Conservation (phyloP, 2,113 vertebrate species). For the Microtus richardsoni region DNA sequence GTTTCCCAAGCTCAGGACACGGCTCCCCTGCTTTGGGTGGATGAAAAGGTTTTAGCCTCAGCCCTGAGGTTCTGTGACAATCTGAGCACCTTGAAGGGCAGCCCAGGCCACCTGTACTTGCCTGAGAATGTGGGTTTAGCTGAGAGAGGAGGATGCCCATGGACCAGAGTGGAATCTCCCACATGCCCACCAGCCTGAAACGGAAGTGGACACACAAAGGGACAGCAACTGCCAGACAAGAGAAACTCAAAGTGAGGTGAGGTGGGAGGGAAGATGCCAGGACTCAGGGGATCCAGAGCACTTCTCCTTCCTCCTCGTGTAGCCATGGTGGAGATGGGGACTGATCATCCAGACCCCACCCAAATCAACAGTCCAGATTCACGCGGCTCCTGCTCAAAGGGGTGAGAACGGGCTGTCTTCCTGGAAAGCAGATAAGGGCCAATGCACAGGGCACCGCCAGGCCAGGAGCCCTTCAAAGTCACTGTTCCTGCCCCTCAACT, state of each 20-base stretch:
- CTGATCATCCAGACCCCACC: neutral
- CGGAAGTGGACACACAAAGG: neutral
- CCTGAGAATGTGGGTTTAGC: no score
- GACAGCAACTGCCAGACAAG: neutral
- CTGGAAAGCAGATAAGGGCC: conserved; percentile 36
- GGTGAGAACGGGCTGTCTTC: neutral
- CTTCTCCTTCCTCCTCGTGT: neutral
- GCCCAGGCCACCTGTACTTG: no score
- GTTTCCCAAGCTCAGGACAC: neutral
- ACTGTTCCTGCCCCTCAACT: neutral
- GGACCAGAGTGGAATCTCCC: neutral
- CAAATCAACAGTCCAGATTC: conserved; percentile 63
- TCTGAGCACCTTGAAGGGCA: neutral
- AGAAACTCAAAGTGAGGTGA: neutral
- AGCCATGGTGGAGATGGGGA: no score
- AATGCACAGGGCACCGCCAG: neutral
- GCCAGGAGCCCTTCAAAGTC: neutral
- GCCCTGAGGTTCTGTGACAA: neutral
- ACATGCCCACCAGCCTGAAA: neutral
- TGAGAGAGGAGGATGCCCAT: neutral
- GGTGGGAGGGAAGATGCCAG: neutral
- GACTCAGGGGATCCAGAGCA: neutral
- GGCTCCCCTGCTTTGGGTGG: neutral
- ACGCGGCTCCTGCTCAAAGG: conserved; percentile 43
- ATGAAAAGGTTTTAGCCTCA: no score